A percentile compares a stretch with the other conserved stretches of the same genome.
These are phyloP conservation scores for Diabrotica virgifera DNA, from an alignment of 1,140 invertebrate genomes.

Conservation along the genomic window DNA sequence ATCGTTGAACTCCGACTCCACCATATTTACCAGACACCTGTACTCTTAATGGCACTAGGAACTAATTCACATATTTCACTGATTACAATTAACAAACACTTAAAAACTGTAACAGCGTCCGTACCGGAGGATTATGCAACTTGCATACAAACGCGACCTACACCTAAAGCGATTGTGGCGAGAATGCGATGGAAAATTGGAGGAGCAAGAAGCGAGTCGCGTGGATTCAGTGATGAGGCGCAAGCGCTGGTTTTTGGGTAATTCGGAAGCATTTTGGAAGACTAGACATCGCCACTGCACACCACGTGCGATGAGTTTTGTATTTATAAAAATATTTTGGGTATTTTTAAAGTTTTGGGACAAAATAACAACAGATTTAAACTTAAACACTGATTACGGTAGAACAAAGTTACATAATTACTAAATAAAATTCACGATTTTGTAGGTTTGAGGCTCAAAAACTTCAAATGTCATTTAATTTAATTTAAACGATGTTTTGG, in stretches of 20 bases:
- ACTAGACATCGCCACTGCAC: neutral
- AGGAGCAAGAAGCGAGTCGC: neutral
- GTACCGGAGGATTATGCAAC: neutral
- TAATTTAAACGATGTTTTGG: too few relatives aligned
- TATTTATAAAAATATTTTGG: too few relatives aligned
- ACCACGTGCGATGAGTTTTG: neutral
- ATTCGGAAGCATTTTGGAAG: neutral
- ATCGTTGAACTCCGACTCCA: constrained; percentile 33
- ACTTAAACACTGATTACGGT: too few relatives aligned
- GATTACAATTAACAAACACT: constrained; percentile 12
- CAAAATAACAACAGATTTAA: too few relatives aligned
- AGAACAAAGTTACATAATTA: too few relatives aligned
- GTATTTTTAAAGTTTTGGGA: too few relatives aligned
- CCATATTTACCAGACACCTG: constrained; percentile 37
- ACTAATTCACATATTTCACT: constrained; percentile 36
- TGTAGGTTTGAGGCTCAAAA: too few relatives aligned
- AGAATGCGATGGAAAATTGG: neutral
- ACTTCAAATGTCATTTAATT: too few relatives aligned
- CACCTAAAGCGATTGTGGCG: neutral
- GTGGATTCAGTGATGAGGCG: neutral
- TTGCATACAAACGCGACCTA: neutral
- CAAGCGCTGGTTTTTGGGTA: neutral
- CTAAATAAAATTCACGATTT: too few relatives aligned
- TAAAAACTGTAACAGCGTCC: neutral
- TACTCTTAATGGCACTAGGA: constrained; percentile 20